These are phyloP conservation scores for Plectus sambesii DNA, from an alignment of 1,140 invertebrate genomes.

Conservation along the genomic window DNA sequence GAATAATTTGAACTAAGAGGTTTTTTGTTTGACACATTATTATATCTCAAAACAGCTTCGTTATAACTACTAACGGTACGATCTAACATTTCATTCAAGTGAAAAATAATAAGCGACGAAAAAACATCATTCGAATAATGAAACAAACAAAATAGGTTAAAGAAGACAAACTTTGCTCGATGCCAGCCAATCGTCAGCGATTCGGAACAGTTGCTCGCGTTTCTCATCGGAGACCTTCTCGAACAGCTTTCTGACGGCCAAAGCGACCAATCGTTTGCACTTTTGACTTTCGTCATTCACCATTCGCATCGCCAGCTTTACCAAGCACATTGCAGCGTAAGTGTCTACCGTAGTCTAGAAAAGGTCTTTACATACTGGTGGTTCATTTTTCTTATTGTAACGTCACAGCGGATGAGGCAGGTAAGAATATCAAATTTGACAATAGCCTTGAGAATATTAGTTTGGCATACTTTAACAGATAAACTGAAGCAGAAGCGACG, in stretches of 20 bases:
- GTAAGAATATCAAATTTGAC: no score
- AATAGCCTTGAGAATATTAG: no score
- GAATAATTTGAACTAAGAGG: conserved; percentile 9
- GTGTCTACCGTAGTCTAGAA: conserved; percentile 55
- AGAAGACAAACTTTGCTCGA: conserved; percentile 14
- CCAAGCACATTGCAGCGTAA: conserved; percentile 59
- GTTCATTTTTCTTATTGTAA: no score
- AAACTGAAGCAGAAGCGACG: no score
- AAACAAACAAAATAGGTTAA: conserved; percentile 4
- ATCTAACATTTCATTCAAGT: not conserved
- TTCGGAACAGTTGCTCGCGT: conserved; percentile 26
- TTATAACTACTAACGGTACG: not conserved
- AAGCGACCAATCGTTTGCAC: conserved; percentile 45
- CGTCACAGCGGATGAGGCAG: no score
- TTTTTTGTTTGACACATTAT: conserved; percentile 13
- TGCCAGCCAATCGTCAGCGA: conserved; percentile 30
- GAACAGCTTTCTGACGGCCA: conserved; percentile 47
- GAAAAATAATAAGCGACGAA: conserved; percentile 5
- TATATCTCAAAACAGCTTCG: conserved; percentile 14
- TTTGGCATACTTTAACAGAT: no score
- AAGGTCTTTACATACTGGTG: no score
- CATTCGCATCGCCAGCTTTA: conserved; percentile 57
- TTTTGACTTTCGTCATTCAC: conserved; percentile 48
- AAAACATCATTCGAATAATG: conserved; percentile 3
- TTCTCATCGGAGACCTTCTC: conserved; percentile 37